A percentile compares a stretch with the other conserved stretches of the same genome.
These are phyloP conservation scores for Lagria hirta DNA, from an alignment of 2,888 invertebrate species.

Conservation along the genomic window DNA sequence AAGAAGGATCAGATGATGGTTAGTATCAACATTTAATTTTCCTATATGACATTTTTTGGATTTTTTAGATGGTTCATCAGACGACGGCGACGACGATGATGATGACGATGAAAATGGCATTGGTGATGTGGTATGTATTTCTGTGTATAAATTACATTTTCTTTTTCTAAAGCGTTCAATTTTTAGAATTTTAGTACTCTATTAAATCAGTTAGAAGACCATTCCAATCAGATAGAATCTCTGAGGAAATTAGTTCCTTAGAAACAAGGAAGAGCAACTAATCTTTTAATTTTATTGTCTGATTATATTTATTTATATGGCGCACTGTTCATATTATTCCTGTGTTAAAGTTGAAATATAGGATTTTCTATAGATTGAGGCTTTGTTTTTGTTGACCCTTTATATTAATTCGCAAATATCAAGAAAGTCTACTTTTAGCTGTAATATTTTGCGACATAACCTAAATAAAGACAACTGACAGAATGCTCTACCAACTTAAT, in stretches of 20 bases:
- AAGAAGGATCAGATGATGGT: constrained; percentile 9
- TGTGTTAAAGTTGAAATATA: not conserved
- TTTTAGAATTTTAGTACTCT: constrained; percentile 23
- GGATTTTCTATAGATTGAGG: not conserved
- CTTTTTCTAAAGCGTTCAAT: not conserved
- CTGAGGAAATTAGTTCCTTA: constrained; percentile 16
- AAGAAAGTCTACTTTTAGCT: too few relatives aligned
- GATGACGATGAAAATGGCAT: constrained; percentile 11
- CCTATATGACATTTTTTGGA: not conserved
- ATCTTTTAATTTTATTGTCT: too few relatives aligned
- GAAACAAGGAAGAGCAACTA: too few relatives aligned
- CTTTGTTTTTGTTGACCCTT: too few relatives aligned
- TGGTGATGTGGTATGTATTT: constrained; percentile 16
- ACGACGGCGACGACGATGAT: constrained; percentile 11
- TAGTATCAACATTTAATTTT: constrained; percentile 2
- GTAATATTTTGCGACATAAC: too few relatives aligned
- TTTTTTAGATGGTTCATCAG: constrained; percentile 17
- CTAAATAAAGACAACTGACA: too few relatives aligned
- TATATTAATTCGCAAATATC: too few relatives aligned
- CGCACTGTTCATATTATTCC: not conserved
- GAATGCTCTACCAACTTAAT: too few relatives aligned
- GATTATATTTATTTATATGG: constrained; percentile 2
- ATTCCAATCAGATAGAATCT: constrained; percentile 21
- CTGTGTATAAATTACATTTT: not conserved
- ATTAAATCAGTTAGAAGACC: constrained; percentile 20